Percentiles rank a stretch among this genome's conserved stretches.
phyloP scores from a whole-genome alignment of 2,888 invertebrate species.

The Tethea ocularis region DNA sequence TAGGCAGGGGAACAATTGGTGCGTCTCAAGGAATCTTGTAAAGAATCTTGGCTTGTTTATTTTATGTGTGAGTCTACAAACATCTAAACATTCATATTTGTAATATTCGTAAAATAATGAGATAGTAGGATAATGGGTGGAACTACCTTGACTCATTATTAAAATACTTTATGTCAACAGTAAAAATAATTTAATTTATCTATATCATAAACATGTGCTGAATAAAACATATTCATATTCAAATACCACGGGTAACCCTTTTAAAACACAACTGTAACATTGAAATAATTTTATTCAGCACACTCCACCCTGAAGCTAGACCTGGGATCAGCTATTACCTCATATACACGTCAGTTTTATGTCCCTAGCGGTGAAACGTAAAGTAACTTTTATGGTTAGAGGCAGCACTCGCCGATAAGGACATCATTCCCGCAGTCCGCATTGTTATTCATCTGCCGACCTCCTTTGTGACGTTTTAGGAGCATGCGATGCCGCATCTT shows the following conservation, averaged over 20 bases:
- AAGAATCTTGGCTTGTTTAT: too few relatives aligned
- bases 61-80: too few relatives aligned
- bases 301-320: background rate
- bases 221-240: background rate
- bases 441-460: conserved; percentile 81
- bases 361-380: conserved; percentile 17
- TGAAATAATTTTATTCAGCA: background rate
- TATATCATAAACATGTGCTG: background rate
- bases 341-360: background rate
- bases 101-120: background rate
- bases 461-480: conserved; percentile 78
- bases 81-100: too few relatives aligned
- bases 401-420: conserved; percentile 59
- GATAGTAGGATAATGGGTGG: background rate
- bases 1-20: background rate
- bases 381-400: conserved; percentile 25
- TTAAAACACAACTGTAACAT: background rate
- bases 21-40: background rate
- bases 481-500: conserved; percentile 77
- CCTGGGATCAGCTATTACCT: conserved; percentile 2
- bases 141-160: too few relatives aligned
- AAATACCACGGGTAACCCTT: background rate
- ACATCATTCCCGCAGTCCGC: conserved; percentile 81
- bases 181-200: background rate
- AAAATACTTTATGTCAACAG: too few relatives aligned